phyloP scores from a whole-genome alignment of 35 echinoderm and acorn worm genomes.

The Apostichopus japonicus region DNA sequence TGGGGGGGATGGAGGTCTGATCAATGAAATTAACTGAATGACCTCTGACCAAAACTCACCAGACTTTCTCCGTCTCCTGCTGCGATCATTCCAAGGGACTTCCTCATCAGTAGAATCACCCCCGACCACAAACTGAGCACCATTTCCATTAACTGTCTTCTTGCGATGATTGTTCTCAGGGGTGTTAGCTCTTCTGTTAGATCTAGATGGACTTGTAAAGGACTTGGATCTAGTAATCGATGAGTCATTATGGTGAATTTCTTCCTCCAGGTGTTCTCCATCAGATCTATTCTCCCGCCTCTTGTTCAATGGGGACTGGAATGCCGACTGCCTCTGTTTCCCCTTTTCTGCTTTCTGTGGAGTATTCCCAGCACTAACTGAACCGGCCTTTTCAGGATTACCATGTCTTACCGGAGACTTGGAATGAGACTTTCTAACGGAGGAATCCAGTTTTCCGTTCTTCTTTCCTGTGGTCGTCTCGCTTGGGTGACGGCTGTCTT shows the following conservation, averaged over 20 bases:
- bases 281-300: slow-evolving; percentile 21
- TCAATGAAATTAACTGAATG: too few species aligned
- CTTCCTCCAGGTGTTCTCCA: slow-evolving; percentile 10
- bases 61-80: slow-evolving; percentile 56
- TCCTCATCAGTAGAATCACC: slow-evolving; percentile 63
- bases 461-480: slow-evolving; percentile 20
- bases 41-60: slow-evolving; percentile 26
- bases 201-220: slow-evolving; percentile 5
- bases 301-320: slow-evolving; percentile 25
- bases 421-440: slow-evolving; percentile 37
- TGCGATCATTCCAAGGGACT: slow-evolving; percentile 38
- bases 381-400: not conserved
- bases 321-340: slow-evolving; percentile 38
- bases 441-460: not conserved
- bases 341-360: slow-evolving; percentile 44
- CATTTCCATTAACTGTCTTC: slow-evolving; percentile 31
- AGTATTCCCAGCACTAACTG: slow-evolving; percentile 41
- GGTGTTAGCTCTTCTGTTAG: not conserved
- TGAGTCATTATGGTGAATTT: not conserved
- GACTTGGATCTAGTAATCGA: slow-evolving; percentile 16
- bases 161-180: slow-evolving; percentile 36
- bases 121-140: slow-evolving; percentile 12
- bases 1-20: too few species aligned
- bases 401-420: slow-evolving; percentile 9
- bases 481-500: not conserved